Conservation (phyloP, 2,797 vertebrate species). For the Sparidentex hasta region DNA sequence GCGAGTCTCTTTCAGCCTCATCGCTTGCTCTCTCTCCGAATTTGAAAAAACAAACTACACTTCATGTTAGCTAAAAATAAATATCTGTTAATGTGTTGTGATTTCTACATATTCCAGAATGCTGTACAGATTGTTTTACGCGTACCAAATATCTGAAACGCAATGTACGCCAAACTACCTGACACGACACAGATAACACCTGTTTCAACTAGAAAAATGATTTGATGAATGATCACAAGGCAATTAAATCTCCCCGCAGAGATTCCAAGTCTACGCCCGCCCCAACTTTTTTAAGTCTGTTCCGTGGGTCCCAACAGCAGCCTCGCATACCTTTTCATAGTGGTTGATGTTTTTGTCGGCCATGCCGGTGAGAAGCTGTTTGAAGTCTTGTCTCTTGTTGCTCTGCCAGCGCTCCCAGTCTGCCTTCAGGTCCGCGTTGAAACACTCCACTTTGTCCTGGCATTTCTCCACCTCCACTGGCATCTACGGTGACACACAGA, state of each 20-base stretch:
- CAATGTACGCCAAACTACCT: no score
- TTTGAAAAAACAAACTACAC: no score
- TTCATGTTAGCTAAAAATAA: no score
- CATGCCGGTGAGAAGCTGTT: constrained; percentile 94
- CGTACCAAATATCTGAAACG: no score
- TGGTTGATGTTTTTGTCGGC: constrained; percentile 96
- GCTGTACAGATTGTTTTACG: no score
- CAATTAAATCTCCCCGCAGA: not conserved
- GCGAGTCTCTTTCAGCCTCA: no score
- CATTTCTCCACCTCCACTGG: constrained; percentile 95
- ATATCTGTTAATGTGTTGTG: no score
- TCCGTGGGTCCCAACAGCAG: not conserved
- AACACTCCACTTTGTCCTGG: constrained; percentile 96
- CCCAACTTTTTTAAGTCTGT: not conserved
- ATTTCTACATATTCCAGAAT: no score
- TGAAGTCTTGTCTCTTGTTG: constrained; percentile 97
- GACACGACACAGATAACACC: no score
- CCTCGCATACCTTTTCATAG: constrained; percentile 92
- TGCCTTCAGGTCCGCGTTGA: constrained; percentile 97
- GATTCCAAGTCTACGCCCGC: not conserved
- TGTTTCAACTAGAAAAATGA: not conserved
- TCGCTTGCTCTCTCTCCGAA: no score
- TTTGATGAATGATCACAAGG: not conserved
- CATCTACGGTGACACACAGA: constrained; percentile 81
- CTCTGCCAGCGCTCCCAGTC: constrained; percentile 99